A percentile compares a stretch with the other conserved stretches of the same genome.
Conservation (phyloP, 2,888 invertebrate species). For the Lasiommata megera region DNA sequence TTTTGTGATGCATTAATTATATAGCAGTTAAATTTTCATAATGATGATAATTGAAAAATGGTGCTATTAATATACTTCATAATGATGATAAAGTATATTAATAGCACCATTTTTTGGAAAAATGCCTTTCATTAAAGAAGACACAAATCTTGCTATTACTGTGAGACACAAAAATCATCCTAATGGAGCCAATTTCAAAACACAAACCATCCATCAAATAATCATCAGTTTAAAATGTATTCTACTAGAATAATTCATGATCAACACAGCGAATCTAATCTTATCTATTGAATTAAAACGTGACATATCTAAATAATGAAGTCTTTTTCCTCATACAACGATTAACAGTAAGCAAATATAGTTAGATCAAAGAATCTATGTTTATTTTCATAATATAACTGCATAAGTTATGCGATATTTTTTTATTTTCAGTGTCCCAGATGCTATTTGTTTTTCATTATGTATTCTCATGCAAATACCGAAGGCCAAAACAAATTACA, state of each 20-base stretch:
- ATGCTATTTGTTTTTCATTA: background rate
- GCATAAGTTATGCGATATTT: background rate
- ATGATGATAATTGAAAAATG: no score
- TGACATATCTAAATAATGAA: background rate
- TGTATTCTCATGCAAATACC: constrained; percentile 25
- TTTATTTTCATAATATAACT: background rate
- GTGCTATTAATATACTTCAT: no score
- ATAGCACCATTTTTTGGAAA: no score
- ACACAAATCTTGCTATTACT: no score
- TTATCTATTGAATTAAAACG: constrained; percentile 5
- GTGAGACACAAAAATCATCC: no score
- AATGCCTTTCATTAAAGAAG: no score
- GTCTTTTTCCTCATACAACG: constrained; percentile 1
- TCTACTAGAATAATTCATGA: background rate
- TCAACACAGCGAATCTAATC: background rate
- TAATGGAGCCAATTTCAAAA: no score
- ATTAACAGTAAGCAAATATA: background rate
- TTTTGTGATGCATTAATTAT: no score
- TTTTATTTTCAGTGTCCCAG: background rate
- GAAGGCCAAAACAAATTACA: constrained; percentile 28
- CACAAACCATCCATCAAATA: no score
- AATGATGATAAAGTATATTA: no score
- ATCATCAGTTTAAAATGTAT: no score
- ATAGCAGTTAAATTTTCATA: no score
- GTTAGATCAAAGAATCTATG: background rate